Percentiles rank a stretch among this genome's conserved stretches.
phyloP scores from a whole-genome alignment of 37 sponge, comb jelly and placozoan species.

The Cliona cf. orientalis region DNA sequence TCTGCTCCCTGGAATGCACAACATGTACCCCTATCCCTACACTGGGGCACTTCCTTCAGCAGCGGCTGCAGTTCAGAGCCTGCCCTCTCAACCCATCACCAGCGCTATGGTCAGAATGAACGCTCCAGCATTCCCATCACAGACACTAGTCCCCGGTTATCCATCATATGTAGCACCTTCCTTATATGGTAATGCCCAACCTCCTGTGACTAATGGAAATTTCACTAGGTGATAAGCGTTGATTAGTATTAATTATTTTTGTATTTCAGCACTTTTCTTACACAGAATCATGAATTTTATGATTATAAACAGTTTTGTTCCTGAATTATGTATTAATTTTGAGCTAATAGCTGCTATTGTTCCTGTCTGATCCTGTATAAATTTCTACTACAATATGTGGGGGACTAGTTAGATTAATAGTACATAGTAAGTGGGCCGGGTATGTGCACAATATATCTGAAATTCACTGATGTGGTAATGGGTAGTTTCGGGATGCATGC shows the following conservation, averaged over 20 bases:
- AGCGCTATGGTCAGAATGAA: constrained; percentile 7
- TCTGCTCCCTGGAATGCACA: constrained; percentile 19
- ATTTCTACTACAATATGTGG: no score
- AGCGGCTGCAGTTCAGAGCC: not conserved
- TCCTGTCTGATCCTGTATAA: no score
- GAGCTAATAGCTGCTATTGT: no score
- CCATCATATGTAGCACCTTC: constrained; percentile 20
- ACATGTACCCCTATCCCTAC: constrained; percentile 37
- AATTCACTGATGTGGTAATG: no score
- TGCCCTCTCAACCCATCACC: constrained; percentile 23
- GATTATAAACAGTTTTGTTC: no score
- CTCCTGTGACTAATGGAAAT: not conserved
- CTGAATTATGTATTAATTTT: no score
- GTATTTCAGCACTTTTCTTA: not conserved
- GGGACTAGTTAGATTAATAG: no score
- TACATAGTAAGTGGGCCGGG: no score
- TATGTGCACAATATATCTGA: no score
- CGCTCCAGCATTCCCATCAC: constrained; percentile 5
- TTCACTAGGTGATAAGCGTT: not conserved
- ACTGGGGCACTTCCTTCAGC: not conserved
- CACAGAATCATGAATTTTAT: not conserved
- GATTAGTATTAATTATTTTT: not conserved
- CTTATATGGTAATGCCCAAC: constrained; percentile 21
- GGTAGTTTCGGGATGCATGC: no score
- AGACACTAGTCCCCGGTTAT: constrained; percentile 20